Evolutionary conservation across 2,113 vertebrate genomes (phyloP).

Genomic region (Todiramphus saurophagus): DNA sequence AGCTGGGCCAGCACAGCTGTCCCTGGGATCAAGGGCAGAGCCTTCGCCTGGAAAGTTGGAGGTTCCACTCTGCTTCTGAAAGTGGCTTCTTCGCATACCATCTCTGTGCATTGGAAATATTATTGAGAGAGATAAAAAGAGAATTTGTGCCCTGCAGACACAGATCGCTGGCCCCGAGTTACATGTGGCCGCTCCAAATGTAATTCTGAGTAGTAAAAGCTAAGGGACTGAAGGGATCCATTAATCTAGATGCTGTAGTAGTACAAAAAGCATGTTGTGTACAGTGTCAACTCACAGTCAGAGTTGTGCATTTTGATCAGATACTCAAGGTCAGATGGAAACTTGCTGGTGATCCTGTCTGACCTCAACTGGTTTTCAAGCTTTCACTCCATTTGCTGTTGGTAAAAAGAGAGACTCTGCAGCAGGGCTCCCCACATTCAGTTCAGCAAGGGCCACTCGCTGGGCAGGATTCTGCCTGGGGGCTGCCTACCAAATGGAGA

Average conservation of each 20-base stretch:
- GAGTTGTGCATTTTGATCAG: constrained; percentile 56
- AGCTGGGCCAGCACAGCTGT: neutral
- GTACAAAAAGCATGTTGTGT: constrained; percentile 17
- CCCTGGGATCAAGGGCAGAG: neutral
- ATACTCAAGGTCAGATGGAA: constrained; percentile 47
- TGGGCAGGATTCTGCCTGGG: neutral
- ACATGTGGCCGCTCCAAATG: neutral
- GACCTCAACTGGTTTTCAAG: constrained; percentile 23
- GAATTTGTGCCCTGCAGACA: neutral
- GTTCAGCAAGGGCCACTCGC: neutral
- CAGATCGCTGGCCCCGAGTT: neutral
- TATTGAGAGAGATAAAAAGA: neutral
- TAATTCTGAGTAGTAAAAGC: neutral
- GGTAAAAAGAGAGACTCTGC: neutral
- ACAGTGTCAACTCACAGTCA: constrained; percentile 32
- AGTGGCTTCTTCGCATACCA: neutral
- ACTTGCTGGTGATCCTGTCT: neutral
- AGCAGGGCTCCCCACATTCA: rapidly evolving
- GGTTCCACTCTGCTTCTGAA: neutral
- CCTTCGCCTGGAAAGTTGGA: neutral
- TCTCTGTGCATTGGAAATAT: neutral
- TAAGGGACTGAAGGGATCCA: neutral
- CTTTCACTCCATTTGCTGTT: neutral
- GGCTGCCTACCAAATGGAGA: neutral
- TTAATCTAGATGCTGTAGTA: neutral